Evolutionary conservation across 2,113 vertebrate genomes (phyloP).

Genomic region (Channa maculata): DNA sequence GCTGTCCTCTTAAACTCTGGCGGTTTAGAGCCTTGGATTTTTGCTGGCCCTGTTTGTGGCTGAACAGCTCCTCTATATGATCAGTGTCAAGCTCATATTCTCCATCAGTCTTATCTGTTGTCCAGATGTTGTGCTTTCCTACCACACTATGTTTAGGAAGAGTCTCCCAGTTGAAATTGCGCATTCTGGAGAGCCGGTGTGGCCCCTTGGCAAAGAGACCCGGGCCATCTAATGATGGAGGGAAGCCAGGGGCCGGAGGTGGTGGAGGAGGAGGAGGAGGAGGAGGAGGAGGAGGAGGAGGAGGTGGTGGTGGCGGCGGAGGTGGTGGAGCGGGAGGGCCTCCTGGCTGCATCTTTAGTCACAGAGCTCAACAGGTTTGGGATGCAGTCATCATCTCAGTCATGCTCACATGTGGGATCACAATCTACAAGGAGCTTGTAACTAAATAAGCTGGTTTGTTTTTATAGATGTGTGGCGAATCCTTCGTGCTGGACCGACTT

Average conservation of each 20-base stretch:
- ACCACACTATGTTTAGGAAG: conserved; percentile 83
- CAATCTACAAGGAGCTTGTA: background rate
- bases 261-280: conserved; percentile 56
- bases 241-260: conserved; percentile 52
- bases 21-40: conserved; percentile 54
- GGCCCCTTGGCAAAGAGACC: background rate
- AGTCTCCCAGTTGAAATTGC: conserved; percentile 87
- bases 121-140: conserved; percentile 87
- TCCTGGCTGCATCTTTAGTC: conserved; percentile 66
- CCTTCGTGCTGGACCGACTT: background rate
- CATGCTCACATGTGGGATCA: background rate
- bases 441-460: background rate
- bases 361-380: conserved; percentile 37
- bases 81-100: conserved; percentile 83
- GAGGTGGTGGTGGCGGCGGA: conserved; percentile 8
- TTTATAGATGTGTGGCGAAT: background rate
- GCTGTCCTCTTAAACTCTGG: conserved; percentile 61
- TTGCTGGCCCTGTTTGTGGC: conserved; percentile 68
- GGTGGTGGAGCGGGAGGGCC: conserved; percentile 42
- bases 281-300: background rate
- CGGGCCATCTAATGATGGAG: conserved; percentile 29
- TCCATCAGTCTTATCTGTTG: conserved; percentile 64
- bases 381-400: conserved; percentile 28
- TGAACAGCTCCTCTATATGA: conserved; percentile 87
- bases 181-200: conserved; percentile 75